These are phyloP conservation scores for Piezodorus guildinii DNA, from an alignment of 1,140 invertebrate genomes.

Conservation along the genomic window DNA sequence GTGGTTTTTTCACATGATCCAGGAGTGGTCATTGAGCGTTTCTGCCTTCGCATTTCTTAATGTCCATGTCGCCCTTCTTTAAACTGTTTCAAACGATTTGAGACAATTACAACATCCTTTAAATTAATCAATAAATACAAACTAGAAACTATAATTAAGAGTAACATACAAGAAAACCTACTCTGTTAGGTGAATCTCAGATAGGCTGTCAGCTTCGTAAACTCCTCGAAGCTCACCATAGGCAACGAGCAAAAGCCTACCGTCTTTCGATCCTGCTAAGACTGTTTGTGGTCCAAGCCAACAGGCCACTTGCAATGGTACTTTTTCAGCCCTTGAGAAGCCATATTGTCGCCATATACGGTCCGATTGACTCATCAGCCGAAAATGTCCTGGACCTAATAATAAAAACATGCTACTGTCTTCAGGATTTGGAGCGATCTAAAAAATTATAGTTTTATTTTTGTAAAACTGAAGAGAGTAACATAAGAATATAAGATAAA, in stretches of 20 bases:
- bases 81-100: too few species aligned
- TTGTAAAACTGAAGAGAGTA: background rate
- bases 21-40: too few species aligned
- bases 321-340: constrained; percentile 66
- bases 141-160: too few species aligned
- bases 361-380: constrained; percentile 67
- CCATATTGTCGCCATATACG: constrained; percentile 69
- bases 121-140: too few species aligned
- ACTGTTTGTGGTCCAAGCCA: constrained; percentile 64
- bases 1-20: too few species aligned
- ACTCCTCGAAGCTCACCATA: constrained; percentile 61
- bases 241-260: constrained; percentile 61
- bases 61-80: too few species aligned
- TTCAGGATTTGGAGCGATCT: constrained; percentile 60
- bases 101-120: too few species aligned
- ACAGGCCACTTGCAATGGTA: constrained; percentile 52
- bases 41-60: too few species aligned
- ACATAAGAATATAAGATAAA: too few species aligned
- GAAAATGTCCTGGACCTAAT: constrained; percentile 58
- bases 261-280: constrained; percentile 59
- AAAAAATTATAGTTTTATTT: constrained; percentile 12
- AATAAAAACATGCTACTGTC: constrained; percentile 63
- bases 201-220: constrained; percentile 42
- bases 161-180: background rate
- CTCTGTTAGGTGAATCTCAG: constrained; percentile 20